These are phyloP conservation scores for Buathra laborator DNA, from an alignment of 2,888 invertebrate species.

Conservation along the genomic window DNA sequence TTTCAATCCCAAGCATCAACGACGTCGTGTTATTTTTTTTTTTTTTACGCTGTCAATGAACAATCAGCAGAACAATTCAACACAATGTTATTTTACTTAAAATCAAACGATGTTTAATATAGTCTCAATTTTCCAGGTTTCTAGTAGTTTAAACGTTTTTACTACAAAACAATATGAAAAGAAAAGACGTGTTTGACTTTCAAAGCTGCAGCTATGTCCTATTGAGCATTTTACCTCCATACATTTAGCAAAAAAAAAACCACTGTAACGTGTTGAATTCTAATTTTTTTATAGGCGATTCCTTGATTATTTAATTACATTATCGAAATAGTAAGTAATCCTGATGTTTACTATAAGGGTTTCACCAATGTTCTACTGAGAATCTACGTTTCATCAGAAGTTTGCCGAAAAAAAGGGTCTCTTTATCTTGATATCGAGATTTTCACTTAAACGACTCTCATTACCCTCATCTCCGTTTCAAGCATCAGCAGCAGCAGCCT, in stretches of 20 bases:
- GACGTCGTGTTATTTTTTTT: not conserved
- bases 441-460: slow-evolving; percentile 3
- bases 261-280: not conserved
- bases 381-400: not conserved
- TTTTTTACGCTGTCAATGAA: not conserved
- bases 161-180: not conserved
- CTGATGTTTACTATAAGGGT: not conserved
- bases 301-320: not conserved
- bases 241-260: not conserved
- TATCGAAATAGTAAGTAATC: not conserved
- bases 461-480: not conserved
- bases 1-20: not conserved
- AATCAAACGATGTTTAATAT: no score
- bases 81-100: no score
- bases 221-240: not conserved
- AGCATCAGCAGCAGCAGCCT: slow-evolving; percentile 15
- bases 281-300: not conserved
- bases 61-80: no score
- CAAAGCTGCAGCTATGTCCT: not conserved
- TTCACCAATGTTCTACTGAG: not conserved
- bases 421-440: not conserved
- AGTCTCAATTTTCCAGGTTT: no score
- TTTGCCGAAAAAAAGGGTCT: not conserved
- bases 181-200: not conserved
- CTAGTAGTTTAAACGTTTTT: no score